Conservation (phyloP, 2,113 vertebrate species). For the Hypomesus transpacificus region DNA sequence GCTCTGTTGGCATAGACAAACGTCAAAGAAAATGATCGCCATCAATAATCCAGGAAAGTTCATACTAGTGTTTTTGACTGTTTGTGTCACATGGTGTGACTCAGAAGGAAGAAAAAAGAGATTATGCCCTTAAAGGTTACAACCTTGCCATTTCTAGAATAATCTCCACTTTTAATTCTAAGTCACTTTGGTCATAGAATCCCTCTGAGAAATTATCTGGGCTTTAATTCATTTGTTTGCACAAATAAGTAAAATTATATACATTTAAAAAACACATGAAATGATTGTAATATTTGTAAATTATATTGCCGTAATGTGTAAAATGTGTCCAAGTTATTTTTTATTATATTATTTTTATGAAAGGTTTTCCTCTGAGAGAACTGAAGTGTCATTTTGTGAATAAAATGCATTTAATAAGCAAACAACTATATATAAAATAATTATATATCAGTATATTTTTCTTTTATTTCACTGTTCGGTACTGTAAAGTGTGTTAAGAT, state of each 20-base stretch:
- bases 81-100: conserved; percentile 47
- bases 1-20: conserved; percentile 29
- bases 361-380: conserved; percentile 75
- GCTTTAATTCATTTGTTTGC: conserved; percentile 75
- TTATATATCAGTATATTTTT: conserved; percentile 79
- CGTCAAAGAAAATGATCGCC: conserved; percentile 36
- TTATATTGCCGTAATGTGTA: conserved; percentile 79
- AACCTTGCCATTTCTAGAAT: conserved; percentile 51
- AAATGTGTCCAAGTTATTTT: conserved; percentile 82
- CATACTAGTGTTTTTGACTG: conserved; percentile 36
- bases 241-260: conserved; percentile 66
- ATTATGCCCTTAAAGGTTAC: conserved; percentile 46
- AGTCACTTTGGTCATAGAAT: conserved; percentile 70
- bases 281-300: conserved; percentile 85
- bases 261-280: conserved; percentile 65
- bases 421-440: conserved; percentile 77
- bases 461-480: conserved; percentile 82
- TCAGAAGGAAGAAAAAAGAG: conserved; percentile 40
- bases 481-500: conserved; percentile 82
- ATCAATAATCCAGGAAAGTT: conserved; percentile 42
- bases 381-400: conserved; percentile 81
- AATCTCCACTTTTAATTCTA: conserved; percentile 61
- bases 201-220: conserved; percentile 69
- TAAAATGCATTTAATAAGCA: conserved; percentile 81
- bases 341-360: conserved; percentile 85